These are phyloP conservation scores for Calvadosia cruxmelitensis DNA, from an alignment of 30 jellyfish, hydroid and myxozoan species.

Conservation along the genomic window DNA sequence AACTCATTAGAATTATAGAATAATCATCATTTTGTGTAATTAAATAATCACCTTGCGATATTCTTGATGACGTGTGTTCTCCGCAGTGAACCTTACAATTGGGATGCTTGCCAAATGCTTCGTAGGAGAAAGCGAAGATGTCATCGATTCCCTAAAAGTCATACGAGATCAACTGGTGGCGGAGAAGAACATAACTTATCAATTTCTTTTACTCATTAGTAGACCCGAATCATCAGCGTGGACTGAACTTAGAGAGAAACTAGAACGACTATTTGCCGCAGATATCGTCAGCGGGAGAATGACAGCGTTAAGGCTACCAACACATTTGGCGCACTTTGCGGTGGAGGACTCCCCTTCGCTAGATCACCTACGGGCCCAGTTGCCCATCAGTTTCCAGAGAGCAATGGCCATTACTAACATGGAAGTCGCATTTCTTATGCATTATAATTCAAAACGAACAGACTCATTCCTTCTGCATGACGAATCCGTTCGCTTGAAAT, in stretches of 20 bases:
- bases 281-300: background rate
- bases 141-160: background rate
- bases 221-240: background rate
- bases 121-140: background rate
- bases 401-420: background rate
- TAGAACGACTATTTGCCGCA: background rate
- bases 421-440: background rate
- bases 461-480: background rate
- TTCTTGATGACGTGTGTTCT: too few species aligned
- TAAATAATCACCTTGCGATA: too few species aligned
- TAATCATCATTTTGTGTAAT: too few species aligned
- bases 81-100: background rate
- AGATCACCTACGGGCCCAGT: background rate
- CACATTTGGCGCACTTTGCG: background rate
- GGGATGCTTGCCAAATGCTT: background rate
- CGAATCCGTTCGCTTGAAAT: background rate
- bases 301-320: background rate
- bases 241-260: background rate
- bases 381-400: background rate
- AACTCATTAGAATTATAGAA: too few species aligned
- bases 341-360: background rate
- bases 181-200: background rate
- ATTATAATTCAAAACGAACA: background rate
- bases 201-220: background rate
- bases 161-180: background rate